Percentiles rank a stretch among this genome's conserved stretches.
phyloP scores from a whole-genome alignment of 2,797 vertebrate genomes.

The Tolypeutes matacus region DNA sequence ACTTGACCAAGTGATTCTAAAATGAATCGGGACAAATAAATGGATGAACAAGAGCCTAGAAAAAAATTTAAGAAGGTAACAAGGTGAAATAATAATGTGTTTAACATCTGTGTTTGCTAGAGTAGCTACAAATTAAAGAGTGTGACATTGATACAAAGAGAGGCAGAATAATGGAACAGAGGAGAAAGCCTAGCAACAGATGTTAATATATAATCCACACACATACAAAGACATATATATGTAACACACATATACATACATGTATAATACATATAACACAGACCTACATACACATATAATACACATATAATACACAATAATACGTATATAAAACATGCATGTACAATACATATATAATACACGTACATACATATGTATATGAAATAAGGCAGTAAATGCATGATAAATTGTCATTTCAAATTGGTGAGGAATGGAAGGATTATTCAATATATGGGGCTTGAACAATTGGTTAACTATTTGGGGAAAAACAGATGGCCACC shows the following conservation, averaged over 20 bases:
- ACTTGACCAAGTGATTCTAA: slow-evolving; percentile 63
- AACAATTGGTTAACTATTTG: not conserved
- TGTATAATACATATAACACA: no score
- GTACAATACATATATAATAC: no score
- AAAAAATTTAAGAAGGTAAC: not conserved
- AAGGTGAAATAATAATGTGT: not conserved
- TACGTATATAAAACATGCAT: no score
- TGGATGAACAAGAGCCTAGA: slow-evolving; percentile 14
- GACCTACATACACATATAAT: not conserved
- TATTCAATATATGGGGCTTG: not conserved
- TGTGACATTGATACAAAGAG: not conserved
- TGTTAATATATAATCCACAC: not conserved
- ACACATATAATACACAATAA: not conserved
- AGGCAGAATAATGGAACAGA: not conserved
- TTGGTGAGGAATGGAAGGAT: not conserved
- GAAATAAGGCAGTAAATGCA: not conserved
- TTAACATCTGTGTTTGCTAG: slow-evolving; percentile 40
- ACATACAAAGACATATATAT: not conserved
- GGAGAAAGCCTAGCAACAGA: not conserved
- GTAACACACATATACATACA: no score
- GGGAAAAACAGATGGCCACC: not conserved
- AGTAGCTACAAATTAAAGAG: not conserved
- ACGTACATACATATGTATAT: no score
- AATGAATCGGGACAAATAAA: slow-evolving; percentile 63
- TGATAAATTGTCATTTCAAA: not conserved